Conservation (phyloP, 2,113 vertebrate genomes). For the Peromyscus leucopus region DNA sequence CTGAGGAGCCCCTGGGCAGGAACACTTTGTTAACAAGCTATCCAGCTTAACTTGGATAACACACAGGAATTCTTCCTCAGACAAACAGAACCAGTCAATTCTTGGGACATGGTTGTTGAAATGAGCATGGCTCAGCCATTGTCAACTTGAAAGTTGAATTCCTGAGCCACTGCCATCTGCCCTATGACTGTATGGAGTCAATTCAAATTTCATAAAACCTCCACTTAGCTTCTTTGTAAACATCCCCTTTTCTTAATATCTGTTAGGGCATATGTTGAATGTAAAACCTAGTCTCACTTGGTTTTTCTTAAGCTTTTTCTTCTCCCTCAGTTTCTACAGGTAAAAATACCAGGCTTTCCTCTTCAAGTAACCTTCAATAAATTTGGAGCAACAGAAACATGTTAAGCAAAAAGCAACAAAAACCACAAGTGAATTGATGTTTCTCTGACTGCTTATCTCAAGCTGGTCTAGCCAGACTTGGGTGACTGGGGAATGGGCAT, state of each 20-base stretch:
- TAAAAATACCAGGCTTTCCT: background rate
- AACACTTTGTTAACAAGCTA: conserved; percentile 67
- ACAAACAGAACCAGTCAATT: conserved; percentile 32
- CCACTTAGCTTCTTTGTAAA: conserved; percentile 25
- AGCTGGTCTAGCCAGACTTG: background rate
- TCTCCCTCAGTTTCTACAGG: background rate
- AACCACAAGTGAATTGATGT: background rate
- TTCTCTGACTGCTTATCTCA: background rate
- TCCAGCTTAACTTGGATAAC: conserved; percentile 60
- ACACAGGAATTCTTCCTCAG: conserved; percentile 64
- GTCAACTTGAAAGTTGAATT: conserved; percentile 52
- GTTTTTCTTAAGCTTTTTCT: conserved; percentile 51
- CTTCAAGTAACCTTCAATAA: conserved; percentile 57
- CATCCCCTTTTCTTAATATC: conserved; percentile 52
- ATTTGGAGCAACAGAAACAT: background rate
- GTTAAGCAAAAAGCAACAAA: background rate
- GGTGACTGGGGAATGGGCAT: background rate
- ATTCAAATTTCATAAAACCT: conserved; percentile 64
- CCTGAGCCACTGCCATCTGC: conserved; percentile 1
- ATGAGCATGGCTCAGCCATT: background rate
- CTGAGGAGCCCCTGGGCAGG: conserved; percentile 47
- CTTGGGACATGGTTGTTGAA: background rate
- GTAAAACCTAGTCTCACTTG: conserved; percentile 27
- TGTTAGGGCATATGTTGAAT: conserved; percentile 33
- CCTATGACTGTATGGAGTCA: conserved; percentile 53